Conservation (phyloP, 2,888 invertebrate species). For the Mongoloraphidia duomilia region DNA sequence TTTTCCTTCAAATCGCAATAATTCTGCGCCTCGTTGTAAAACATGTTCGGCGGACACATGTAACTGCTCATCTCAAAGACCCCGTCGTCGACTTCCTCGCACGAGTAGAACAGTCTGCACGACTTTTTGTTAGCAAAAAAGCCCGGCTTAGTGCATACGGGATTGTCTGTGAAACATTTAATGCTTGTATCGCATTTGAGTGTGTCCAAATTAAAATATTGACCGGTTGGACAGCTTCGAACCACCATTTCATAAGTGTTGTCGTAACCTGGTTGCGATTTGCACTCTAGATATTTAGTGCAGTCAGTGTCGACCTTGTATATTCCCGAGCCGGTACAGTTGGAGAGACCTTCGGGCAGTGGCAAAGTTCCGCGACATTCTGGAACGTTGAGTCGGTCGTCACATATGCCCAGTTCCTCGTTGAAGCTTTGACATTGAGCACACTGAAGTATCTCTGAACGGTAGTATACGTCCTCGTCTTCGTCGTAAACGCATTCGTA, state of each 20-base stretch:
- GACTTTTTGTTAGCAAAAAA: slow-evolving; percentile 9
- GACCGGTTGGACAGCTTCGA: slow-evolving; percentile 12
- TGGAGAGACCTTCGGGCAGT: not conserved
- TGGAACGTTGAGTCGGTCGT: slow-evolving; percentile 20
- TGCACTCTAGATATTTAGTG: slow-evolving; percentile 17
- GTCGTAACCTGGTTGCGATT: not conserved
- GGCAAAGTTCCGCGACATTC: slow-evolving; percentile 18
- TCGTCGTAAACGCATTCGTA: slow-evolving; percentile 16
- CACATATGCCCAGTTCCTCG: slow-evolving; percentile 16
- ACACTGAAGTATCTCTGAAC: slow-evolving; percentile 14
- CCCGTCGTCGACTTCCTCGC: slow-evolving; percentile 2
- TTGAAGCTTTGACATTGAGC: slow-evolving; percentile 22
- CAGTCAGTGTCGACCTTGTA: slow-evolving; percentile 17
- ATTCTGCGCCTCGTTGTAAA: slow-evolving; percentile 10
- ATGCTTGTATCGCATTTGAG: slow-evolving; percentile 8
- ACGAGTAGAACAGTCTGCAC: slow-evolving; percentile 12
- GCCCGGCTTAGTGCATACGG: slow-evolving; percentile 10
- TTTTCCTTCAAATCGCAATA: slow-evolving; percentile 11
- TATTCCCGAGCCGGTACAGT: slow-evolving; percentile 18
- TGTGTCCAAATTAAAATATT: slow-evolving; percentile 9
- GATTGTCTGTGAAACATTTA: not conserved
- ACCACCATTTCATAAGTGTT: slow-evolving; percentile 9
- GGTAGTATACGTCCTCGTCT: slow-evolving; percentile 10
- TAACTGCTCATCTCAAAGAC: slow-evolving; percentile 5
- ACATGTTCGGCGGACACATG: slow-evolving; percentile 10